These are phyloP conservation scores for Microplitis manilae DNA, from an alignment of 2,888 invertebrate species.

Conservation along the genomic window DNA sequence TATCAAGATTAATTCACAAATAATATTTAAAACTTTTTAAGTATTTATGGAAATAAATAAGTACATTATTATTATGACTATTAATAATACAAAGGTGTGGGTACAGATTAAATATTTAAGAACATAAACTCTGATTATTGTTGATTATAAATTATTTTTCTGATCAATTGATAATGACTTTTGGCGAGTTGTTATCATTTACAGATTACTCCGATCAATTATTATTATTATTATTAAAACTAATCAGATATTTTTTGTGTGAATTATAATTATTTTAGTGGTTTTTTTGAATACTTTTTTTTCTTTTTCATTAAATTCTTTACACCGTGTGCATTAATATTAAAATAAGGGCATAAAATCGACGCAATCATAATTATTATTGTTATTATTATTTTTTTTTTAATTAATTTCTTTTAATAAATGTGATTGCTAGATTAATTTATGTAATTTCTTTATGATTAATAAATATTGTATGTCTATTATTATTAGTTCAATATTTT, in stretches of 20 bases:
- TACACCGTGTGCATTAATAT: background rate
- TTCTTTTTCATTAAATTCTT: background rate
- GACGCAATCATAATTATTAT: conserved; percentile 6
- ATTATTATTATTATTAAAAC: background rate
- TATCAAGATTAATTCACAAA: conserved; percentile 56
- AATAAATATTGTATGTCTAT: conserved; percentile 72
- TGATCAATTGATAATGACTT: conserved; percentile 3
- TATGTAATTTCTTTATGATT: conserved; percentile 63
- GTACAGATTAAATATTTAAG: background rate
- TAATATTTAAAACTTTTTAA: background rate
- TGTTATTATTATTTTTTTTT: conserved; percentile 56
- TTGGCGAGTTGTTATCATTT: background rate
- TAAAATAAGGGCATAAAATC: conserved; percentile 2
- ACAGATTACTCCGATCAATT: background rate
- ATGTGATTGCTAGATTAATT: conserved; percentile 33
- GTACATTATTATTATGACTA: background rate
- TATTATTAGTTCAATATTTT: conserved; percentile 61
- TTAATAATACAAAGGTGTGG: background rate
- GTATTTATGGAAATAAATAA: background rate
- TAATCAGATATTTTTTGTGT: background rate
- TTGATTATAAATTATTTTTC: background rate
- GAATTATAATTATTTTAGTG: background rate
- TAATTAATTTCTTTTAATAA: conserved; percentile 28
- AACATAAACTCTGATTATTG: background rate
- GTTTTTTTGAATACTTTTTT: background rate